Percentiles rank a stretch among this genome's conserved stretches.
Conservation (phyloP, 2,113 vertebrate genomes). For the Percina caprodes region DNA sequence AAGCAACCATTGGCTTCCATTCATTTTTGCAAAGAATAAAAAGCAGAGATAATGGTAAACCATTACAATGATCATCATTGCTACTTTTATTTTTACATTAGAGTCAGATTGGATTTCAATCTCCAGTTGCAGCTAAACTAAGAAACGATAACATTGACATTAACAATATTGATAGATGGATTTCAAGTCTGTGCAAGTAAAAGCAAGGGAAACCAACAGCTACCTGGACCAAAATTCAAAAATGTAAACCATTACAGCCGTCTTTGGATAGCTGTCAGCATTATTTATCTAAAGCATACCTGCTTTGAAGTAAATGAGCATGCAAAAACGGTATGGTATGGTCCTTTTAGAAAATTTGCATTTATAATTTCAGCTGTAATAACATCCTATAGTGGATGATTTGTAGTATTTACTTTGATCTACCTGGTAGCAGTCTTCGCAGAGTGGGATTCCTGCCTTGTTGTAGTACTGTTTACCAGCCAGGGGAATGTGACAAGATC, state of each 20-base stretch:
- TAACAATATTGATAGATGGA: not conserved
- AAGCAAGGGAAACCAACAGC: not conserved
- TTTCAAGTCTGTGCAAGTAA: not conserved
- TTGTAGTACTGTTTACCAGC: conserved; percentile 92
- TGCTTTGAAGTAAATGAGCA: not conserved
- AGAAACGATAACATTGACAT: not conserved
- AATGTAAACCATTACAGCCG: not conserved
- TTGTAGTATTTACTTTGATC: not conserved
- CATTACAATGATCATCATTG: not conserved
- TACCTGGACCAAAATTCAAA: not conserved
- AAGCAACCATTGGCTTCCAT: not conserved
- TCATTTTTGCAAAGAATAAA: not conserved
- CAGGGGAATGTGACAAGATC: conserved; percentile 86
- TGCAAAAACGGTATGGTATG: not conserved
- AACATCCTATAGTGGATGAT: not conserved
- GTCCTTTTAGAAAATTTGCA: not conserved
- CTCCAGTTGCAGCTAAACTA: not conserved
- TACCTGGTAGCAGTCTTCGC: conserved; percentile 93
- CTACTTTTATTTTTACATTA: not conserved
- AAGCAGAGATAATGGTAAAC: not conserved
- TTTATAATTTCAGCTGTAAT: conserved; percentile 1
- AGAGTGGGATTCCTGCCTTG: conserved; percentile 88
- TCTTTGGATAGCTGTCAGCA: not conserved
- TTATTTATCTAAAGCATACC: not conserved
- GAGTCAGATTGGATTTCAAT: not conserved